Conservation (phyloP, 1,140 invertebrate species). For the Sitophilus oryzae region DNA sequence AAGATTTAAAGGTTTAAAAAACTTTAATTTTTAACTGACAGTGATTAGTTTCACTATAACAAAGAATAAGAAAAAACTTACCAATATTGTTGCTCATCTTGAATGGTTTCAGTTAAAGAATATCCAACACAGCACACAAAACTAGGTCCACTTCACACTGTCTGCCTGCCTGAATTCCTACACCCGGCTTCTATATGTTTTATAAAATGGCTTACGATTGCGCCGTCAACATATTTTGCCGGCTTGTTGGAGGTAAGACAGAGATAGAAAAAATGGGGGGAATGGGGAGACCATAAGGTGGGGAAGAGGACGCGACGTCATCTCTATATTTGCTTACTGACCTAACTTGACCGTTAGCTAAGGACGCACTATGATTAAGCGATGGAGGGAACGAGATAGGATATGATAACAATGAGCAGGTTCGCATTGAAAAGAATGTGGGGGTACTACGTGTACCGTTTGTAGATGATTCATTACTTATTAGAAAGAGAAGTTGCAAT, state of each 20-base stretch:
- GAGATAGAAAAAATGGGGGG: neutral
- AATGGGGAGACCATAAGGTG: neutral
- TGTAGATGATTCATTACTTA: too few relatives aligned
- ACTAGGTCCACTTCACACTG: neutral
- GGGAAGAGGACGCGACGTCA: neutral
- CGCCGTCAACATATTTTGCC: conserved; percentile 1
- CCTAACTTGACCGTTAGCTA: neutral
- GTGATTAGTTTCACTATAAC: too few relatives aligned
- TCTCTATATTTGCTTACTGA: neutral
- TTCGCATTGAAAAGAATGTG: too few relatives aligned
- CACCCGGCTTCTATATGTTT: neutral
- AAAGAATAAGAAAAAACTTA: conserved; percentile 1
- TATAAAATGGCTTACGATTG: conserved; percentile 10
- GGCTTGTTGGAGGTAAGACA: conserved; percentile 2
- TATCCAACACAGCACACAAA: neutral
- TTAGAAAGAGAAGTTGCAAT: too few relatives aligned
- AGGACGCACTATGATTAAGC: too few relatives aligned
- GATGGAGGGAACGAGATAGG: too few relatives aligned
- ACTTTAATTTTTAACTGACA: too few relatives aligned
- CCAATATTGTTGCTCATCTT: conserved; percentile 11
- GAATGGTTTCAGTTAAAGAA: neutral
- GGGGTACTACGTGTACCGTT: too few relatives aligned
- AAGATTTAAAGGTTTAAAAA: too few relatives aligned
- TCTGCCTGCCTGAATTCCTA: too few relatives aligned
- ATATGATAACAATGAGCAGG: too few relatives aligned